A percentile compares a stretch with the other conserved stretches of the same genome.
Conservation (phyloP, 2,797 vertebrate genomes). For the Malurus leucopterus region DNA sequence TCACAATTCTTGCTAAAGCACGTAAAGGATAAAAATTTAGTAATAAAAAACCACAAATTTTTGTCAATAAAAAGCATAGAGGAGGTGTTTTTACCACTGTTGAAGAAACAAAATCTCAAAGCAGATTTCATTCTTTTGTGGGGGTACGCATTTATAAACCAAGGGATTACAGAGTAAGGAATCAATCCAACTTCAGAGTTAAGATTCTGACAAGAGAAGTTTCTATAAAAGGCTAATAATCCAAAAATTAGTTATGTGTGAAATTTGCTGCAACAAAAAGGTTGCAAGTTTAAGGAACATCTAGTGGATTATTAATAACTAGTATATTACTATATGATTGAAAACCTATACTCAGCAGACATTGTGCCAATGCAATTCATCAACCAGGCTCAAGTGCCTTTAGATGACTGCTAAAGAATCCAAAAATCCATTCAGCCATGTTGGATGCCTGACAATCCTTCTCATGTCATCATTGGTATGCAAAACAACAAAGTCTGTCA, state of each 20-base stretch:
- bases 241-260: background rate
- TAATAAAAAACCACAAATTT: background rate
- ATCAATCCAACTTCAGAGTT: background rate
- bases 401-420: background rate
- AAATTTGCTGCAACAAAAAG: background rate
- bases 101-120: background rate
- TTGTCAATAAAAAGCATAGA: background rate
- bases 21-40: background rate
- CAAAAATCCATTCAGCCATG: background rate
- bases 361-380: background rate
- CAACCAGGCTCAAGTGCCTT: background rate
- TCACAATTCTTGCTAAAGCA: background rate
- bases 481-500: background rate
- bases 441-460: background rate
- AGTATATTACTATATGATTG: background rate
- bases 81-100: background rate
- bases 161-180: background rate
- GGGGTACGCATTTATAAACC: background rate
- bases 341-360: background rate
- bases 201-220: background rate
- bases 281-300: background rate
- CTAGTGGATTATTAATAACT: background rate
- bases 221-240: background rate
- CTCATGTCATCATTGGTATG: accelerated
- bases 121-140: background rate